Conservation (phyloP, 2,113 vertebrate species). For the Struthio camelus region DNA sequence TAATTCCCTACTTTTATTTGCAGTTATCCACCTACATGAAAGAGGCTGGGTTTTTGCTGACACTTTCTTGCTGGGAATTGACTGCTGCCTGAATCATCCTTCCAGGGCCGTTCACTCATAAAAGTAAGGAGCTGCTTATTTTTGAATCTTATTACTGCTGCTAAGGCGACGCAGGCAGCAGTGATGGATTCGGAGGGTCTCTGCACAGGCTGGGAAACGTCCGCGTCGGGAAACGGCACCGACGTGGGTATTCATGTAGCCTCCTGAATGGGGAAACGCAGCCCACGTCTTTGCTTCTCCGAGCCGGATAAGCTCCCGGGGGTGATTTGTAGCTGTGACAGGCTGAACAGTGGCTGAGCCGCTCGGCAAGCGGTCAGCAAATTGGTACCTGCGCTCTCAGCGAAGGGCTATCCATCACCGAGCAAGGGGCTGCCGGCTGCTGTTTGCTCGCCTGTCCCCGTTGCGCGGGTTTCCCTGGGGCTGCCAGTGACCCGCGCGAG, state of each 20-base stretch:
- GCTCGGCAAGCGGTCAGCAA: slow-evolving; percentile 65
- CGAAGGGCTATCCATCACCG: background rate
- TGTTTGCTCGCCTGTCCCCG: background rate
- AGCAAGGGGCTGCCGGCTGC: background rate
- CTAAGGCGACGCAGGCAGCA: background rate
- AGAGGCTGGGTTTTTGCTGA: slow-evolving; percentile 55
- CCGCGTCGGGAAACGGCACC: background rate
- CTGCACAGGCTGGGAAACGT: background rate
- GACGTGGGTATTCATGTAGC: background rate
- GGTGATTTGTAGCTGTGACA: slow-evolving; percentile 61
- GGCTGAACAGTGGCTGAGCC: slow-evolving; percentile 60
- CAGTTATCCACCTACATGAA: slow-evolving; percentile 45
- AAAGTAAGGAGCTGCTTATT: slow-evolving; percentile 59
- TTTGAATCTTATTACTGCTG: slow-evolving; percentile 49
- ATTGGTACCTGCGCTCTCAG: slow-evolving; percentile 48
- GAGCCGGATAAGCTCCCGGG: background rate
- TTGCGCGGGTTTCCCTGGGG: background rate
- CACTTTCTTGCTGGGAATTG: slow-evolving; percentile 52
- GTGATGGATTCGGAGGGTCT: background rate
- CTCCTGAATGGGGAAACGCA: rapidly evolving
- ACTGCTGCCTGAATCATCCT: slow-evolving; percentile 63
- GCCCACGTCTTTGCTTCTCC: background rate
- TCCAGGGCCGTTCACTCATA: slow-evolving; percentile 61
- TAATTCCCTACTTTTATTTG: slow-evolving; percentile 61
- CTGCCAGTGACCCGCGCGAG: background rate